Percentiles rank a stretch among this genome's conserved stretches.
Conservation (phyloP, 2,888 invertebrate species). For the Branchinecta sandiegonensis region DNA sequence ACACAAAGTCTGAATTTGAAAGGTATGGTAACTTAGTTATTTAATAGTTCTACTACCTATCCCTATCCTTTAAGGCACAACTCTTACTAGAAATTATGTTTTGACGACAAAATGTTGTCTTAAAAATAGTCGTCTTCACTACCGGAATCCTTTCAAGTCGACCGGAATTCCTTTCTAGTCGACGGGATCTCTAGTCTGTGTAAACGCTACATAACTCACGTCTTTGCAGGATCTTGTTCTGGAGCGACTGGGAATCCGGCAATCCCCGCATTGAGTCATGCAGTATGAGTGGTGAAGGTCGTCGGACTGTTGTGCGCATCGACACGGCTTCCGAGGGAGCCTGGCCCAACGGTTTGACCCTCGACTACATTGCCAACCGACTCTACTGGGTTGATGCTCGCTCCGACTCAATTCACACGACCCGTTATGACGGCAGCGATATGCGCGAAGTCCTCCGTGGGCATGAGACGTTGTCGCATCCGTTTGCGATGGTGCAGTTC, state of each 20-base stretch:
- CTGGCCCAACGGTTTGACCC: slow-evolving; percentile 70
- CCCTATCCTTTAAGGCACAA: too few relatives aligned
- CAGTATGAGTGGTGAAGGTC: slow-evolving; percentile 56
- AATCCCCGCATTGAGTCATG: slow-evolving; percentile 67
- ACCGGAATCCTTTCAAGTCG: too few relatives aligned
- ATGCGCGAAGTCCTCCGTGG: slow-evolving; percentile 53
- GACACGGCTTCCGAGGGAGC: slow-evolving; percentile 44
- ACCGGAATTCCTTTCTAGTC: too few relatives aligned
- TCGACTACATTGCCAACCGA: slow-evolving; percentile 55
- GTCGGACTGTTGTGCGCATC: slow-evolving; percentile 46
- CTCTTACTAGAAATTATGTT: too few relatives aligned
- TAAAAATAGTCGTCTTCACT: too few relatives aligned
- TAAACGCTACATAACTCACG: slow-evolving; percentile 16
- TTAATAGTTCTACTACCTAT: too few relatives aligned
- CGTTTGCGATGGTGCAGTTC: slow-evolving; percentile 73
- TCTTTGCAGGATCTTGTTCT: slow-evolving; percentile 48
- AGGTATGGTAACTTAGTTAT: too few relatives aligned
- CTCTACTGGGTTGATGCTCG: slow-evolving; percentile 74
- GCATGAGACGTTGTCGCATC: slow-evolving; percentile 63
- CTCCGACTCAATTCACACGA: slow-evolving; percentile 72
- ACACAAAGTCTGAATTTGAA: too few relatives aligned
- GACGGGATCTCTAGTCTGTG: too few relatives aligned
- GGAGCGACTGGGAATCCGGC: slow-evolving; percentile 71
- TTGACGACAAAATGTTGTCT: too few relatives aligned
- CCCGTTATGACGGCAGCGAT: slow-evolving; percentile 61